Percentiles rank a stretch among this genome's conserved stretches.
These are phyloP conservation scores for Dermatemys mawii DNA, from an alignment of 2,113 vertebrate genomes.

Conservation along the genomic window DNA sequence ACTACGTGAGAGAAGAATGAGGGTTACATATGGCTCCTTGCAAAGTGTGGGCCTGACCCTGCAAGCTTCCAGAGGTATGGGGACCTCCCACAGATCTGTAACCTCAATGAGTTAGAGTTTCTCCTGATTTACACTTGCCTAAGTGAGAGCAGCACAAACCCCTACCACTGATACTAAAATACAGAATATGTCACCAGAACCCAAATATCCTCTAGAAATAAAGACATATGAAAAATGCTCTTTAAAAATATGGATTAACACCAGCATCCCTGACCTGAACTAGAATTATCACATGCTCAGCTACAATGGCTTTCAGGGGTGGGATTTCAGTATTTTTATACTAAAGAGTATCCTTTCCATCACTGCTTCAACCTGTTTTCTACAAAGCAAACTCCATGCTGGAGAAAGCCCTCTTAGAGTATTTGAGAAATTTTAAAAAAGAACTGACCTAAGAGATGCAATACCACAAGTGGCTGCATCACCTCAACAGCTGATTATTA, in stretches of 20 bases:
- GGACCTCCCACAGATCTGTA: neutral
- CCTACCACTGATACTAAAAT: neutral
- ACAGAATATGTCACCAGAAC: neutral
- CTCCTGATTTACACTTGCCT: neutral
- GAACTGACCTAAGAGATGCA: neutral
- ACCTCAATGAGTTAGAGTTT: neutral
- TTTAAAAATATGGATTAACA: neutral
- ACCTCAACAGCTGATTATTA: neutral
- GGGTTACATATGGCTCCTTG: neutral
- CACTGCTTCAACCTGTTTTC: neutral
- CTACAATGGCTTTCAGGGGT: rapidly evolving
- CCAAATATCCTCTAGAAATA: neutral
- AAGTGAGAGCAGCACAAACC: neutral
- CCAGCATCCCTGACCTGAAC: neutral
- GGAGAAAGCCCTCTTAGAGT: neutral
- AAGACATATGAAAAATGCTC: neutral
- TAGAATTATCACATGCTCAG: neutral
- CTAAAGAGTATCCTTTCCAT: neutral
- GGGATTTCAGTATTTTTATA: neutral
- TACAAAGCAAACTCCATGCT: neutral
- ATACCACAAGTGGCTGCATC: neutral
- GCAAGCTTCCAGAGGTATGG: neutral
- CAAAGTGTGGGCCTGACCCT: neutral
- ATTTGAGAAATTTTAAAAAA: no score
- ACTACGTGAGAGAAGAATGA: neutral